Base-by-base conservation (phyloP, 2,797 vertebrate genomes). In the Ammospiza maritima region DNA sequence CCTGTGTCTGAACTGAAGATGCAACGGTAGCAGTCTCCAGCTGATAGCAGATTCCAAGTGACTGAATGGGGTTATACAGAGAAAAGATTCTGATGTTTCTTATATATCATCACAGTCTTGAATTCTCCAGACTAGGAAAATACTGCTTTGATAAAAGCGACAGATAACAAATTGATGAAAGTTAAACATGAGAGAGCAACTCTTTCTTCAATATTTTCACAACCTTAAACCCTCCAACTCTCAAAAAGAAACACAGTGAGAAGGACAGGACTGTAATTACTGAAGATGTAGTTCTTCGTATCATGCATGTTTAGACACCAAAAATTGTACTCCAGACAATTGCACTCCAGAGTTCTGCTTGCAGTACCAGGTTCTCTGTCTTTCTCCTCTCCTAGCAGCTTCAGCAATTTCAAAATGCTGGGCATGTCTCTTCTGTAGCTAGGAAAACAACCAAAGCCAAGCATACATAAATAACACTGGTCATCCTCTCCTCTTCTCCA, bases 21-120 rank as follows among this genome's bases (percentile, higher is more conserved):
- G 85, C 3, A 7, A 88, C 0, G 0, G 70, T 32, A 91, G 88
- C 90, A 87, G 32, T 82, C 69, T 96, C 78, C 86, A 82, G 53
- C 57, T 80, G 64, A 94, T 61, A 74, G 20, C 65, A 93, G 89
- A 96, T 96, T 92, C 75, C 65, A 85, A 77, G 92, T 94, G 93
- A 97, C 92, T 94, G 89, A 97, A 96, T 95, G 89, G 66, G 94
- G 93, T 93, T 94, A 96, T 48, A 83, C 10, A 65, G n/a, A 85
- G 44, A 65, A 57, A 92, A 89, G 54, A 85, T 72, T 62, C 65
- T 83, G 81, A 77, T 93, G 58, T 72, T 89, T 88, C 19, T 62
- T 84, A 70, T 6, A 5, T 26, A 57, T 78, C 47, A 70, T 56
- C 85, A 91, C 8, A 36, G 61, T 51, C 78, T 60, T 64, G 44